Conservation (phyloP, 2,888 invertebrate species). For the Cephus nigrinus region DNA sequence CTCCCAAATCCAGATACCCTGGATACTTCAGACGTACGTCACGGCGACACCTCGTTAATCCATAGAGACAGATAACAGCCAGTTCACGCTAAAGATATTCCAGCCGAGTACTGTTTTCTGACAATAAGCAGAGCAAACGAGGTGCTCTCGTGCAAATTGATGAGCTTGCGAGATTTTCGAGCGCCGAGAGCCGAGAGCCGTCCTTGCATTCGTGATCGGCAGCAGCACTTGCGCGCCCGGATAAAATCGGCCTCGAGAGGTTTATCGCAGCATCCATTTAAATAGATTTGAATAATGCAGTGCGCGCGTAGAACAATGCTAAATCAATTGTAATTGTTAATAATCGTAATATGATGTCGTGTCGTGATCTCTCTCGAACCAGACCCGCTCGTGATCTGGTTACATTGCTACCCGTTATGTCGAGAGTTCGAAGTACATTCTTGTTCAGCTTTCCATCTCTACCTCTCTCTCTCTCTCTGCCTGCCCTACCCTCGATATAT, state of each 20-base stretch:
- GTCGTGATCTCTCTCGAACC: conserved; percentile 12
- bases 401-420: conserved; percentile 58
- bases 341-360: conserved; percentile 51
- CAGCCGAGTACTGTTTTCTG: not conserved
- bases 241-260: not conserved
- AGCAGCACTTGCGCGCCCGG: not conserved
- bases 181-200: not conserved
- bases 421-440: conserved; percentile 50
- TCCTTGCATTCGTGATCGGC: not conserved
- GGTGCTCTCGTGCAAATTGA: not conserved
- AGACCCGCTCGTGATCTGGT: conserved; percentile 48
- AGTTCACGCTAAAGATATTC: not conserved
- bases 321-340: conserved; percentile 60
- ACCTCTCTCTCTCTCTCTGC: conserved; percentile 13
- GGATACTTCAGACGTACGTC: not conserved
- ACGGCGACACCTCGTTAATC: not conserved
- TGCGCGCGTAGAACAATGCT: conserved; percentile 45
- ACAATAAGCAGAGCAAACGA: not conserved
- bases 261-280: conserved; percentile 22
- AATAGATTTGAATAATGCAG: conserved; percentile 57
- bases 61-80: not conserved
- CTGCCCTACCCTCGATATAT: not conserved
- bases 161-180: not conserved
- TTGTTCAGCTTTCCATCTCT: conserved; percentile 36
- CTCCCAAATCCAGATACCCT: not conserved